Percentiles rank a stretch among this genome's conserved stretches.
phyloP scores from a whole-genome alignment of 2,888 invertebrate species.

The Idaea straminata region DNA sequence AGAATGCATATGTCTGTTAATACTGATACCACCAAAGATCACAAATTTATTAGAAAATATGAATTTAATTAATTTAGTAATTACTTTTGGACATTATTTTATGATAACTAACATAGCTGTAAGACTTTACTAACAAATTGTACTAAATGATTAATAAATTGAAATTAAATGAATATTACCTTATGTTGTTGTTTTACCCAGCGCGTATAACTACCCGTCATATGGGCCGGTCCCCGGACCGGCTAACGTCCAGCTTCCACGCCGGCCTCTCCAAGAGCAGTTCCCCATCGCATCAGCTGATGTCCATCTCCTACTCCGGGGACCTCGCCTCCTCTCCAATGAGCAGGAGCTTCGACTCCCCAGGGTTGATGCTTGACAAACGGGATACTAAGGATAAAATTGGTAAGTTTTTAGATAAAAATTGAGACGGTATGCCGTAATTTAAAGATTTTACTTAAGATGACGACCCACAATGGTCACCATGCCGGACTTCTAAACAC shows the following conservation, averaged over 20 bases:
- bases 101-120: no score
- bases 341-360: constrained; percentile 65
- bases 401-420: constrained; percentile 27
- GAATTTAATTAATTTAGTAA: no score
- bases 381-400: constrained; percentile 36
- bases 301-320: constrained; percentile 56
- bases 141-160: no score
- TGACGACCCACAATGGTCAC: no score
- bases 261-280: constrained; percentile 48
- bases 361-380: constrained; percentile 48
- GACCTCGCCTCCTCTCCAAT: constrained; percentile 50
- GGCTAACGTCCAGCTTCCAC: constrained; percentile 87
- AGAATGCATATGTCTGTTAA: no score
- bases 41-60: no score
- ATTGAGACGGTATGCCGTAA: no score
- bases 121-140: no score
- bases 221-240: constrained; percentile 84
- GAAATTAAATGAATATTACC: neutral
- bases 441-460: no score
- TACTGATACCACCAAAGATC: no score
- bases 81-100: no score
- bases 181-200: constrained; percentile 21
- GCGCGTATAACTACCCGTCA: constrained; percentile 63
- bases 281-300: constrained; percentile 53
- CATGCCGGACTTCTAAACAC: no score